Percentiles rank a stretch among this genome's conserved stretches.
Conservation (phyloP, 2,113 vertebrate genomes). For the Epinephelus moara region DNA sequence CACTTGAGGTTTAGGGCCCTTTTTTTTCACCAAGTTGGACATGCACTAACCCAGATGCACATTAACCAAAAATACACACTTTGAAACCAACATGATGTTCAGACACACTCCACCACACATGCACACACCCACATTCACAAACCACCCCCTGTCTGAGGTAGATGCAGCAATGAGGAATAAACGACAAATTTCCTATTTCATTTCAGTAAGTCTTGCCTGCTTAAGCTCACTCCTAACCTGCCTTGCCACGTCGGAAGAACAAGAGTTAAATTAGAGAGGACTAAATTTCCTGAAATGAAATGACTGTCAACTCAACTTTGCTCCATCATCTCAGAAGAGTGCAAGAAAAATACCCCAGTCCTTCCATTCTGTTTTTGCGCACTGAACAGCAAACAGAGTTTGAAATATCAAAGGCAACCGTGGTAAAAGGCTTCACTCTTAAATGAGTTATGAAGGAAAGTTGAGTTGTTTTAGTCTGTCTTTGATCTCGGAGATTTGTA, state of each 20-base stretch:
- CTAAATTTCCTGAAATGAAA: conserved; percentile 77
- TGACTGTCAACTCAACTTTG: conserved; percentile 74
- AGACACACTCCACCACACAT: conserved; percentile 13
- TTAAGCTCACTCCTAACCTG: conserved; percentile 92
- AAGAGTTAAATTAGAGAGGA: conserved; percentile 82
- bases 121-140: conserved; percentile 47
- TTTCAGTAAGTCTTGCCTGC: conserved; percentile 86
- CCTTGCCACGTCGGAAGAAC: conserved; percentile 91
- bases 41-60: conserved; percentile 41
- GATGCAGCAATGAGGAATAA: conserved; percentile 82
- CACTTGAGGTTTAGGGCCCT: conserved; percentile 79
- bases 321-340: conserved; percentile 54
- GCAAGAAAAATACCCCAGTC: conserved; percentile 22
- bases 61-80: conserved; percentile 23
- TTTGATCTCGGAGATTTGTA: conserved; percentile 58
- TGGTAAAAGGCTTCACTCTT: conserved; percentile 32
- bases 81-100: conserved; percentile 37
- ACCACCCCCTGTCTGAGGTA: conserved; percentile 71
- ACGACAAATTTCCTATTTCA: conserved; percentile 90
- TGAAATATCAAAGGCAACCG: conserved; percentile 37
- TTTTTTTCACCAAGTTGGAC: conserved; percentile 47
- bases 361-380: conserved; percentile 36
- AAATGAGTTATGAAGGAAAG: conserved; percentile 48
- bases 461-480: conserved; percentile 36
- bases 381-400: conserved; percentile 31